Evolutionary conservation across 2,797 vertebrate species (phyloP).

Genomic region (Sebastes diaconus): DNA sequence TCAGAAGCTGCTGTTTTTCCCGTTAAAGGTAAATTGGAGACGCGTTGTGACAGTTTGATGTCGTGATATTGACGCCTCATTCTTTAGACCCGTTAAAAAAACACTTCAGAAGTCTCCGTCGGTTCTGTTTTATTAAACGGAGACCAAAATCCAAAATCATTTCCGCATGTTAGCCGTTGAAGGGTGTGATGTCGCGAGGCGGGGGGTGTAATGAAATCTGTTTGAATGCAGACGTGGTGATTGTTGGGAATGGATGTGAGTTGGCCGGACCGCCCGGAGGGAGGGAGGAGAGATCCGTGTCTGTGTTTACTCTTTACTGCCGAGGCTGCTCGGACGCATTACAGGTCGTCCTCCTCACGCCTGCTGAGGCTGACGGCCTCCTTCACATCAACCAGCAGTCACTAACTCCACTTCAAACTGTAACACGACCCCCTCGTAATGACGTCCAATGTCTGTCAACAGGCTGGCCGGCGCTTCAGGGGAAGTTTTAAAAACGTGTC

Average conservation of each 20-base stretch:
- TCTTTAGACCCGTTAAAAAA: slow-evolving; percentile 22
- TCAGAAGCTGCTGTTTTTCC: slow-evolving; percentile 37
- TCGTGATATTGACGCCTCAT: slow-evolving; percentile 38
- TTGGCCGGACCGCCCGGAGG: slow-evolving; percentile 41
- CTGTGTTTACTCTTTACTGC: slow-evolving; percentile 65
- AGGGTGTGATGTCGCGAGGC: slow-evolving; percentile 40
- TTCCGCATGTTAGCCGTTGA: slow-evolving; percentile 54
- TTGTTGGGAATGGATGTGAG: slow-evolving; percentile 65
- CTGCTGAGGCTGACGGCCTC: slow-evolving; percentile 6
- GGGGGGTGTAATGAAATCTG: slow-evolving; percentile 57
- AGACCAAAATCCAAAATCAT: slow-evolving; percentile 36
- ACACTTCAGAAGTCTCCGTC: neutral
- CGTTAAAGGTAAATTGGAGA: slow-evolving; percentile 46
- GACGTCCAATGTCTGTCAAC: slow-evolving; percentile 60
- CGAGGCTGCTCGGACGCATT: slow-evolving; percentile 62
- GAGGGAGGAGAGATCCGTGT: slow-evolving; percentile 52
- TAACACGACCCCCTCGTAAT: slow-evolving; percentile 70
- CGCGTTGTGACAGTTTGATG: slow-evolving; percentile 46
- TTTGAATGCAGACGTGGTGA: slow-evolving; percentile 57
- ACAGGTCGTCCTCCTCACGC: slow-evolving; percentile 29
- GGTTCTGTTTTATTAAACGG: slow-evolving; percentile 16
- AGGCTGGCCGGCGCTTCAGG: slow-evolving; percentile 11
- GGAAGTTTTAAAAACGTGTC: slow-evolving; percentile 13
- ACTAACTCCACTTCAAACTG: slow-evolving; percentile 16
- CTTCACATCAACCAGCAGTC: slow-evolving; percentile 13